These are phyloP conservation scores for Ruditapes philippinarum DNA, from an alignment of 1,140 invertebrate species.

Conservation along the genomic window DNA sequence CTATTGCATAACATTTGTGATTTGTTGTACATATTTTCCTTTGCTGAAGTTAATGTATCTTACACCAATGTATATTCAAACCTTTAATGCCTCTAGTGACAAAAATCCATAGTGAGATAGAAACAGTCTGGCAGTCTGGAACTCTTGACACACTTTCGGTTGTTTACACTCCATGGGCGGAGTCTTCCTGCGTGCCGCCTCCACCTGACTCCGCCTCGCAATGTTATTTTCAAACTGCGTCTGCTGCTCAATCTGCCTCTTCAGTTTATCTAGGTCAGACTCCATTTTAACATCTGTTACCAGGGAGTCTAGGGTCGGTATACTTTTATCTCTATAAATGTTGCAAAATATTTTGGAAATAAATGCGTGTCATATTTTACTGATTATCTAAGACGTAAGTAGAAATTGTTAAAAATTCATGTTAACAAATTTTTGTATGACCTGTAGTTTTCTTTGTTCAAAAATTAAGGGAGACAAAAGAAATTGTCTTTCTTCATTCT, in stretches of 20 bases:
- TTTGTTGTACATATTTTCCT: no score
- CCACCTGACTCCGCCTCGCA: constrained; percentile 69
- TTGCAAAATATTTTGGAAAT: no score
- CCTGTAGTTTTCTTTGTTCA: no score
- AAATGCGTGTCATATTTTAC: no score
- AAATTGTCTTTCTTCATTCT: no score
- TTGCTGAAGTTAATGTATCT: no score
- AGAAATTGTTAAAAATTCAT: no score
- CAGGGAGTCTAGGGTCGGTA: constrained; percentile 93
- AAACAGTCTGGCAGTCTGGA: constrained; percentile 97
- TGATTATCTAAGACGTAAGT: no score
- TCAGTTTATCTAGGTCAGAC: constrained; percentile 88
- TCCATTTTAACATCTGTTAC: constrained; percentile 87
- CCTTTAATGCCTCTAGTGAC: constrained; percentile 91
- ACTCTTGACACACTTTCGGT: constrained; percentile 91
- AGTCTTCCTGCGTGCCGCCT: constrained; percentile 75
- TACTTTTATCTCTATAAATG: constrained; percentile 91
- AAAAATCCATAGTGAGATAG: constrained; percentile 97
- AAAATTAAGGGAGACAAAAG: no score
- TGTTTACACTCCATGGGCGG: constrained; percentile 92
- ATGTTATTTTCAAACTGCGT: constrained; percentile 80
- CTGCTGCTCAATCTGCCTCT: constrained; percentile 79
- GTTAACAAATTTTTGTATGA: no score
- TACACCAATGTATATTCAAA: no score
- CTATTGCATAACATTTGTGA: no score